Conservation (phyloP, 2,888 invertebrate species). For the Scelioninae gen. 1 region DNA sequence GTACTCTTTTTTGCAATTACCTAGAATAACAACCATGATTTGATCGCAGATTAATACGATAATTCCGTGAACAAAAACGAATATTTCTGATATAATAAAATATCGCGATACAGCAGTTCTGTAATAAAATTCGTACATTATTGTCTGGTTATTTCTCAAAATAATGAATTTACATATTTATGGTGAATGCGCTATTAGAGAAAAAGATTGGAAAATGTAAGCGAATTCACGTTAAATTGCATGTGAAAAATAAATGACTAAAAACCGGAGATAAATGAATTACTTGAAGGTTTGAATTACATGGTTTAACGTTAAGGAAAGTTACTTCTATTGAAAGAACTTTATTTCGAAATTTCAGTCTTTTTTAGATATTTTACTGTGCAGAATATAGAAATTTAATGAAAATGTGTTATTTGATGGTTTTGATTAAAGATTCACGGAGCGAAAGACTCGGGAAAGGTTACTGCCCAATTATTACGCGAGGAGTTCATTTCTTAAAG, state of each 20-base stretch:
- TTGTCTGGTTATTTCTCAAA: constrained; percentile 12
- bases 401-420: too few species aligned
- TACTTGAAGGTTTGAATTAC: too few species aligned
- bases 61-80: constrained; percentile 20
- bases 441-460: constrained; percentile 21
- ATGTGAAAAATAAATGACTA: too few species aligned
- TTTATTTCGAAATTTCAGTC: too few species aligned
- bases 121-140: constrained; percentile 18
- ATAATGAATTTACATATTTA: constrained; percentile 19
- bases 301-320: too few species aligned
- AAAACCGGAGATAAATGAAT: too few species aligned
- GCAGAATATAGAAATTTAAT: too few species aligned
- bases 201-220: neutral
- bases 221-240: too few species aligned
- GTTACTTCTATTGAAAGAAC: too few species aligned
- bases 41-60: constrained; percentile 16
- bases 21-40: constrained; percentile 32
- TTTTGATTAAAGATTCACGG: constrained; percentile 34
- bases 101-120: neutral
- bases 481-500: constrained; percentile 43
- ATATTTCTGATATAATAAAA: constrained; percentile 29
- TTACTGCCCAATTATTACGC: constrained; percentile 31
- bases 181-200: neutral
- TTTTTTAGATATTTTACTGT: too few species aligned
- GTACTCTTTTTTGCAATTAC: constrained; percentile 47